Evolutionary conservation across 1,140 invertebrate genomes (phyloP).

Genomic region (Bombus huntii): DNA sequence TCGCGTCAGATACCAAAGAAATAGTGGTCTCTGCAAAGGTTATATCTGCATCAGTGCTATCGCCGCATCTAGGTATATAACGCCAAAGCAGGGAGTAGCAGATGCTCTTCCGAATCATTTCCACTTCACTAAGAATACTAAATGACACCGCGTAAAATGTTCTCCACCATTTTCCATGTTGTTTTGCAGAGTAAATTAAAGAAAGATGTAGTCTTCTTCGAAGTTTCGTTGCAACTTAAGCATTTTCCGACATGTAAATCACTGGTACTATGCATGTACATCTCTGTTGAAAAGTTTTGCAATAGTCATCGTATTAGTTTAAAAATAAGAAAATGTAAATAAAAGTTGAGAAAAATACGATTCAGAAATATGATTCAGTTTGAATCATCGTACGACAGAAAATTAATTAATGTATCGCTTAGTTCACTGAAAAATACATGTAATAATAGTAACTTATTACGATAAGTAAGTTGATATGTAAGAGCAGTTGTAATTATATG

Average conservation of each 20-base stretch:
- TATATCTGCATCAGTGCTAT: not conserved
- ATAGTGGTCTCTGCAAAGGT: not conserved
- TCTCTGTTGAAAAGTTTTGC: not conserved
- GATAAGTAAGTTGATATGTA: not conserved
- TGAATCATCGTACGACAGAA: no score
- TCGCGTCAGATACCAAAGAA: constrained; percentile 6
- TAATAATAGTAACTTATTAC: no score
- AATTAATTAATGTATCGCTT: no score
- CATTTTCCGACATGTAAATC: not conserved
- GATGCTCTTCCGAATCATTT: not conserved
- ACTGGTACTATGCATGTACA: not conserved
- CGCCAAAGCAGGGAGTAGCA: not conserved
- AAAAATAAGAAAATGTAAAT: not conserved
- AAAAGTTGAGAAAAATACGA: no score
- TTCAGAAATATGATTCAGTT: no score
- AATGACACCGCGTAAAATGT: not conserved
- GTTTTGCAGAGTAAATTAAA: not conserved
- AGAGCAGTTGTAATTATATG: no score
- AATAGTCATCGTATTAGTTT: not conserved
- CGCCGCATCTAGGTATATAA: not conserved
- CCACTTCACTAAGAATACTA: not conserved
- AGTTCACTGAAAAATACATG: no score
- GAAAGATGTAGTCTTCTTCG: not conserved
- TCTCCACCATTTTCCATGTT: not conserved
- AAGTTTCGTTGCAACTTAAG: not conserved